phyloP scores from a whole-genome alignment of 2,797 vertebrate species.

The Melanitta fusca region DNA sequence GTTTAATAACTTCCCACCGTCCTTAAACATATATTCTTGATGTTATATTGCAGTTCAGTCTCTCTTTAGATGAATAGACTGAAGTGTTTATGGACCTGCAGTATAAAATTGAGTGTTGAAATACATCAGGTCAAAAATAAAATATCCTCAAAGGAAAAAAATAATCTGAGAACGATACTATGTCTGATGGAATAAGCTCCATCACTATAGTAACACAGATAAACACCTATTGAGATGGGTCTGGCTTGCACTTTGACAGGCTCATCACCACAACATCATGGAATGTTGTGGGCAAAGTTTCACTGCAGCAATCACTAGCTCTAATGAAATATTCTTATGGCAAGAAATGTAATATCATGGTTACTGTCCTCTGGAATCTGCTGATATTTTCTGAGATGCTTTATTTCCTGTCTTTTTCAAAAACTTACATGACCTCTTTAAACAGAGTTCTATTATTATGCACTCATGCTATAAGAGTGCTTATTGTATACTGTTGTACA shows the following conservation, averaged over 20 bases:
- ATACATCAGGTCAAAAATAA: background rate
- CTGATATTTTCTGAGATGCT: background rate
- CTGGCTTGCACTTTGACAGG: background rate
- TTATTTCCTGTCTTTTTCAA: background rate
- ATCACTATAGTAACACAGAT: background rate
- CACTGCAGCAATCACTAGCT: background rate
- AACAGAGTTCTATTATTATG: too few relatives aligned
- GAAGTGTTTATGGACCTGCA: background rate
- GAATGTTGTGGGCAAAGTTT: background rate
- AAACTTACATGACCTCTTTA: background rate
- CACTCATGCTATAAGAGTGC: background rate
- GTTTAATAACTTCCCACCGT: background rate
- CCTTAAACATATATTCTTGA: background rate
- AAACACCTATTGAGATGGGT: background rate
- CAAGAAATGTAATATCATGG: background rate
- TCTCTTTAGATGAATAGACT: background rate
- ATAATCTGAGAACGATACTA: too few relatives aligned
- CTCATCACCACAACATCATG: background rate
- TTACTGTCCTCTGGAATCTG: background rate
- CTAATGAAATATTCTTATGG: background rate
- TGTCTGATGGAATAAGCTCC: background rate
- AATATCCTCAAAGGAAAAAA: background rate
- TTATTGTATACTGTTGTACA: too few relatives aligned
- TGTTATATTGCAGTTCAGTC: background rate
- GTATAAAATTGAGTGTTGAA: background rate